Evolutionary conservation across 2,888 invertebrate species (phyloP).

Genomic region (Petrolisthes cinctipes): DNA sequence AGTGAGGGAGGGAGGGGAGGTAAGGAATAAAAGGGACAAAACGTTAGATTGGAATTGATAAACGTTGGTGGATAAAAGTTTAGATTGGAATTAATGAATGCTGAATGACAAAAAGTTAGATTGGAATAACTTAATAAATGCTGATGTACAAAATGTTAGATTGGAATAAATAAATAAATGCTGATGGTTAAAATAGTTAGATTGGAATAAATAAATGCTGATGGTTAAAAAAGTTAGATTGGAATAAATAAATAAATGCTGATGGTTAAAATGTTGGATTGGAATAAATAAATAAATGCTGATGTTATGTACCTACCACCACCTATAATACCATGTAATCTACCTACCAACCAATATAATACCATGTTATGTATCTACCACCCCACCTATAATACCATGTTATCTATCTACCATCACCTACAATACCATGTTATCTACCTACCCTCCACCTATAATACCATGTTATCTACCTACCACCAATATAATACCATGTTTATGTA

Average conservation of each 20-base stretch:
- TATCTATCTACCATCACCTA: neutral
- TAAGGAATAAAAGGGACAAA: neutral
- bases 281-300: too few relatives aligned
- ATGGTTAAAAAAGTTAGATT: neutral
- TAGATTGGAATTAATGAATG: neutral
- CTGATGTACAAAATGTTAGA: too few relatives aligned
- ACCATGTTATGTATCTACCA: neutral
- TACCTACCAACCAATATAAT: too few relatives aligned
- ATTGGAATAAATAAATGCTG: neutral
- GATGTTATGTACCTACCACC: too few relatives aligned
- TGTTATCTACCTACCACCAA: neutral
- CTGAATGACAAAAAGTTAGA: neutral
- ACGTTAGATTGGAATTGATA: neutral
- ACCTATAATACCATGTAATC: too few relatives aligned
- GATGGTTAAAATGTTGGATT: too few relatives aligned
- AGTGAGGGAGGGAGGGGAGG: neutral
- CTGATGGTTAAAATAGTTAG: neutral
- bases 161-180: too few relatives aligned
- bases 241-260: too few relatives aligned
- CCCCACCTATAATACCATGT: neutral
- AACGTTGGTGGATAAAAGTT: neutral
- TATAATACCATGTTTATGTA: neutral
- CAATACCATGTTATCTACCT: neutral
- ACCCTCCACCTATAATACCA: neutral
- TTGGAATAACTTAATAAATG: too few relatives aligned